A percentile compares a stretch with the other conserved stretches of the same genome.
Evolutionary conservation across 2,888 invertebrate species (phyloP).

Genomic region (Coenonympha glycerion): DNA sequence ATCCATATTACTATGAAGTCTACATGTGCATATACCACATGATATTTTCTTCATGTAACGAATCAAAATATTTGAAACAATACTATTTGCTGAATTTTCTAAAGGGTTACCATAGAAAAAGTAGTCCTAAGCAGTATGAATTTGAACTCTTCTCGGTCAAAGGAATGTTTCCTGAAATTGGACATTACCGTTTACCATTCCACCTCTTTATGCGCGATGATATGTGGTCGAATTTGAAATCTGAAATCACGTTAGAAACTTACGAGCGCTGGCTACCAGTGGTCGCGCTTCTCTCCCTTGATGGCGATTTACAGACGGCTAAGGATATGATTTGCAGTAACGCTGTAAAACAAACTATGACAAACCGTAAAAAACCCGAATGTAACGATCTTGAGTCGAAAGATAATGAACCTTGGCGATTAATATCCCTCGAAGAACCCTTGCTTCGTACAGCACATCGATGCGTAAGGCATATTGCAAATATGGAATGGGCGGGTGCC

Average conservation of each 20-base stretch:
- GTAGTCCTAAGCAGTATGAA: conserved; percentile 67
- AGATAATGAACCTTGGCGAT: conserved; percentile 59
- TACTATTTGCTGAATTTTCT: conserved; percentile 64
- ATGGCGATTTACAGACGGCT: conserved; percentile 63
- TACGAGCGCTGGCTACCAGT: conserved; percentile 68
- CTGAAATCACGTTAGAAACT: conserved; percentile 69
- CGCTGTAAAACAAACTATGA: conserved; percentile 73
- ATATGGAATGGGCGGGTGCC: conserved; percentile 74
- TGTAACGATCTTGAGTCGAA: conserved; percentile 41
- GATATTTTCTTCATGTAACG: conserved; percentile 45
- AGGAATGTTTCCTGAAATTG: conserved; percentile 71
- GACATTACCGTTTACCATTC: conserved; percentile 67
- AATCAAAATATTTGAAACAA: conserved; percentile 53
- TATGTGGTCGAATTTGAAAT: conserved; percentile 71
- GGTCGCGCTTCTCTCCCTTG: conserved; percentile 56
- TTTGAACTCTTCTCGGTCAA: conserved; percentile 69
- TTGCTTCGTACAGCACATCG: conserved; percentile 65
- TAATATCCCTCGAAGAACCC: conserved; percentile 61
- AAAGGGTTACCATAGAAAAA: conserved; percentile 60
- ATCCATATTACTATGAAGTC: conserved; percentile 70
- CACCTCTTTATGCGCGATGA: conserved; percentile 67
- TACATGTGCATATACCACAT: conserved; percentile 62
- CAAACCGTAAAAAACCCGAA: conserved; percentile 53
- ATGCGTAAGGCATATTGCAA: conserved; percentile 67
- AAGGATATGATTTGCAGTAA: conserved; percentile 73